Conservation (phyloP, 2,797 vertebrate species). For the Carduelis carduelis region DNA sequence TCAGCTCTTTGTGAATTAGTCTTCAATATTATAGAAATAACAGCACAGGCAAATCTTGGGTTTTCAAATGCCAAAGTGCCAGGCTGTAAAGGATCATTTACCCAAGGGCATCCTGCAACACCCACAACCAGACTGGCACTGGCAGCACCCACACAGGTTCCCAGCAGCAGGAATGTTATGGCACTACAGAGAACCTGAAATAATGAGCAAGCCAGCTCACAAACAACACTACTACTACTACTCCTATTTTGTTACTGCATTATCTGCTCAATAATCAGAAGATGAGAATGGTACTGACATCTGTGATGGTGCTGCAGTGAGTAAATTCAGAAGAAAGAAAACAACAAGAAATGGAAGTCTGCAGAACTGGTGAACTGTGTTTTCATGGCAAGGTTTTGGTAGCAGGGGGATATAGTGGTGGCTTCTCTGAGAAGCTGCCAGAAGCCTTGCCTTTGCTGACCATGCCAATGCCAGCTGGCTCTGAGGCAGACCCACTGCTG, state of each 20-base stretch:
- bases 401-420: neutral
- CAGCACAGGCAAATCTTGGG: neutral
- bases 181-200: neutral
- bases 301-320: neutral
- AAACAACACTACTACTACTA: accelerated
- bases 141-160: neutral
- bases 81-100: neutral
- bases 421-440: neutral
- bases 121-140: neutral
- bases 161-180: neutral
- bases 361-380: neutral
- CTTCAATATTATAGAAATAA: neutral
- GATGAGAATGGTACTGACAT: neutral
- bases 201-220: neutral
- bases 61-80: neutral
- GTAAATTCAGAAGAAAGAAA: neutral
- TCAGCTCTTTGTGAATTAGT: neutral
- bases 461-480: neutral
- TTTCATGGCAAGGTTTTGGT: neutral
- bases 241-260: neutral
- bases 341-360: neutral
- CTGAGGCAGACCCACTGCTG: no score
- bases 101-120: neutral
- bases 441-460: neutral
- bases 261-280: neutral